Percentiles rank a stretch among this genome's conserved stretches.
Evolutionary conservation across 2,797 vertebrate genomes (phyloP).

Genomic region (Syndactyla subalaris): DNA sequence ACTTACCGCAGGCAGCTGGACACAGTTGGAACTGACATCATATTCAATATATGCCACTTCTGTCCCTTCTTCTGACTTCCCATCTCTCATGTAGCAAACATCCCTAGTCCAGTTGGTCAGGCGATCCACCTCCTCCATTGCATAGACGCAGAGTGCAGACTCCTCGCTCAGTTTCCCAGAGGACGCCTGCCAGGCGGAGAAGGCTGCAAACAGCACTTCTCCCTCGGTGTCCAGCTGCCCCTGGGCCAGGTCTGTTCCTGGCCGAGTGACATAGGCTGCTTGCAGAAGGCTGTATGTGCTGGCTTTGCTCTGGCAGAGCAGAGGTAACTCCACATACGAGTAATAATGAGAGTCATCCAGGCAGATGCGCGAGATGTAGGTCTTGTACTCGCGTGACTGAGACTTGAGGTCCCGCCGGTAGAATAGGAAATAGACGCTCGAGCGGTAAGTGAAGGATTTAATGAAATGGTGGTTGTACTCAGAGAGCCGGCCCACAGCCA

Average conservation of each 20-base stretch:
- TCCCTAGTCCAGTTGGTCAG: constrained; percentile 90
- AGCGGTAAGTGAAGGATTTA: constrained; percentile 85
- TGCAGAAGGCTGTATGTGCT: constrained; percentile 90
- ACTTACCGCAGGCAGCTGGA: constrained; percentile 92
- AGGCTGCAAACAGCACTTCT: constrained; percentile 88
- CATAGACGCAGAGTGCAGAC: constrained; percentile 91
- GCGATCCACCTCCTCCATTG: constrained; percentile 87
- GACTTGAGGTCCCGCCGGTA: constrained; percentile 93
- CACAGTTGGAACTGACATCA: constrained; percentile 94
- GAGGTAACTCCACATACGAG: constrained; percentile 93
- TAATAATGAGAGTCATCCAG: constrained; percentile 94
- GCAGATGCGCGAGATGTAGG: constrained; percentile 92
- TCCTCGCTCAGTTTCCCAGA: constrained; percentile 84
- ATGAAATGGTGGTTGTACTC: constrained; percentile 98
- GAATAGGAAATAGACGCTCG: constrained; percentile 94
- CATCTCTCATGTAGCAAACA: constrained; percentile 92
- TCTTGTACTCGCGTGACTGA: constrained; percentile 88
- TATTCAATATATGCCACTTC: constrained; percentile 96
- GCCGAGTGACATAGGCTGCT: constrained; percentile 85
- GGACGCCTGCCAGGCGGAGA: constrained; percentile 83
- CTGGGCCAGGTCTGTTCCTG: constrained; percentile 58
- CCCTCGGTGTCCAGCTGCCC: constrained; percentile 30
- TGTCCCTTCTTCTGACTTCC: constrained; percentile 79
- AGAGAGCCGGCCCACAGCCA: constrained; percentile 93
- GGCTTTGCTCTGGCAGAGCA: constrained; percentile 84